These are phyloP conservation scores for Odiellus spinosus DNA, from an alignment of 2,888 invertebrate species.

Conservation along the genomic window DNA sequence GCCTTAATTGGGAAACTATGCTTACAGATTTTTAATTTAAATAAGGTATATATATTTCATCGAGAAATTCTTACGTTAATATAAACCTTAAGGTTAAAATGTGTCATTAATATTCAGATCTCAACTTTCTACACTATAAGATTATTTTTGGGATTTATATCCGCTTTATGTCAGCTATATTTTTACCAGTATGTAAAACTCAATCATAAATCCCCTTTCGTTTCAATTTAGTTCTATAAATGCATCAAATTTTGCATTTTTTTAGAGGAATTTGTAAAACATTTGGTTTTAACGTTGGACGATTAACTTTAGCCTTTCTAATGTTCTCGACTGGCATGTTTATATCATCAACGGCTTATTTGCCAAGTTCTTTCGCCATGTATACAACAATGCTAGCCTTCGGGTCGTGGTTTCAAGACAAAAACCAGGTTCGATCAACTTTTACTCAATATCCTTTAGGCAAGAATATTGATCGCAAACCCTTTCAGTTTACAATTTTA, in stretches of 20 bases:
- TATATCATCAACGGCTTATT: slow-evolving; percentile 63
- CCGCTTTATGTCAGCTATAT: slow-evolving; percentile 70
- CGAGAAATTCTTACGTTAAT: no score
- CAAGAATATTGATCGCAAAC: neutral
- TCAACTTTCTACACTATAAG: slow-evolving; percentile 76
- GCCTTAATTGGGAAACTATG: slow-evolving; percentile 50
- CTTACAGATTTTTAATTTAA: no score
- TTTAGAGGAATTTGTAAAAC: slow-evolving; percentile 18
- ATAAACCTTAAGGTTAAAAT: neutral
- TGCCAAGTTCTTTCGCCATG: slow-evolving; percentile 92
- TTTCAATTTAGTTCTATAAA: slow-evolving; percentile 8
- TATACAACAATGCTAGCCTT: slow-evolving; percentile 65
- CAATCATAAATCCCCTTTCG: neutral
- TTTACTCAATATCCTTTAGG: neutral
- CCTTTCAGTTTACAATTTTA: slow-evolving; percentile 55
- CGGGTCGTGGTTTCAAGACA: slow-evolving; percentile 74
- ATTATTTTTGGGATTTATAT: slow-evolving; percentile 59
- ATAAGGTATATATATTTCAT: no score
- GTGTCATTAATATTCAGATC: slow-evolving; percentile 38
- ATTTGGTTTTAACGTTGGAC: slow-evolving; percentile 73
- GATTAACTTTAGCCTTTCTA: slow-evolving; percentile 60
- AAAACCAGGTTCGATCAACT: slow-evolving; percentile 35
- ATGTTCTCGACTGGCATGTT: slow-evolving; percentile 82
- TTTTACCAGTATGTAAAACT: slow-evolving; percentile 68
- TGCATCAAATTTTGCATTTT: slow-evolving; percentile 31